phyloP scores from a whole-genome alignment of 2,113 vertebrate species.

The Acanthisitta chloris region DNA sequence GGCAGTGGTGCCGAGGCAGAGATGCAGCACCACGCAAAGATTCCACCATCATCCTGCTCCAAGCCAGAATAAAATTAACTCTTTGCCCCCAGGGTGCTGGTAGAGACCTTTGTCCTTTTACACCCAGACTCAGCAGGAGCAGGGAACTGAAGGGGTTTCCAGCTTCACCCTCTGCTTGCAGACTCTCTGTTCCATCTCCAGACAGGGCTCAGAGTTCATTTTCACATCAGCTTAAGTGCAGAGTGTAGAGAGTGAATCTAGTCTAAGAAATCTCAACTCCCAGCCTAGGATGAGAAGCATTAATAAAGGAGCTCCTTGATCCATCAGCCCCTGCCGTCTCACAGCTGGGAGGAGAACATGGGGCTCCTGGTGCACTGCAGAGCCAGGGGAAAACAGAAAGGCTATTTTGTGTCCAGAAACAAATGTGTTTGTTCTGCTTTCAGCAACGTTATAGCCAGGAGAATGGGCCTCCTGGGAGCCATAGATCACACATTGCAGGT shows the following conservation, averaged over 20 bases:
- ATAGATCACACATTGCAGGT: conserved; percentile 58
- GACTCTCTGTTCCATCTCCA: neutral
- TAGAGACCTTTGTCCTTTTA: neutral
- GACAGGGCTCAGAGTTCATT: neutral
- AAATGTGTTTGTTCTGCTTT: conserved; percentile 65
- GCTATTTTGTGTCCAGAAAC: conserved; percentile 17
- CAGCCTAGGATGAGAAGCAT: neutral
- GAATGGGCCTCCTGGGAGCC: conserved; percentile 37
- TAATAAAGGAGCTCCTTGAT: neutral
- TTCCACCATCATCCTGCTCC: neutral
- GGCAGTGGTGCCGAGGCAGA: neutral
- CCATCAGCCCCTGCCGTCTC: neutral
- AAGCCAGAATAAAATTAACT: neutral
- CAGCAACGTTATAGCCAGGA: conserved; percentile 15
- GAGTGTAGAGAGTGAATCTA: neutral
- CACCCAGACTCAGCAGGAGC: neutral
- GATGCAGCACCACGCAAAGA: neutral
- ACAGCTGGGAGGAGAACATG: neutral
- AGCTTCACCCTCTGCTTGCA: neutral
- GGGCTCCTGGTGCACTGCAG: neutral
- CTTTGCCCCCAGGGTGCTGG: neutral
- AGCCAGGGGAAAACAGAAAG: neutral
- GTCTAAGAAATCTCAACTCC: neutral
- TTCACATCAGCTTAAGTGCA: neutral
- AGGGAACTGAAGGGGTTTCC: neutral